Base-by-base conservation (phyloP, 1,140 invertebrate genomes). In the Anadara kagoshimensis region DNA sequence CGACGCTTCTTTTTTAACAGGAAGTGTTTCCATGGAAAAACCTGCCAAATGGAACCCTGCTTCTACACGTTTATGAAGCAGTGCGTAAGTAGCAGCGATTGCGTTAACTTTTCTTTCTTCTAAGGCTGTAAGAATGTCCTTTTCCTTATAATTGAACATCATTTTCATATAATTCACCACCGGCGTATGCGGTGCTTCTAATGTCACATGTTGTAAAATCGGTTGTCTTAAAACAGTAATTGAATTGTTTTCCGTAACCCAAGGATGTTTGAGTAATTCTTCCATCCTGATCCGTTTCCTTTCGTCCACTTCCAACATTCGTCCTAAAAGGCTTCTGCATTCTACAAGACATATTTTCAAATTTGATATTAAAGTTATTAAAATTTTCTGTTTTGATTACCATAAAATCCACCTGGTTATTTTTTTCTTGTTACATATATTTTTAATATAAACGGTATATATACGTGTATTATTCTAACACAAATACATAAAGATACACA, bases 131-230 rank as follows among this genome's bases (percentile, higher is more conserved):
- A 83, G 67, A 43, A 85, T 68, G 26, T 85, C 83, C 64, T 75
- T 80, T 57, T 85, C 81, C n/a, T 67, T 73, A 56, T 83, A 82
- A 41, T 78, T 71, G 66, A 79, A 83, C 58, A 79, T 76, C 22
- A 76, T 77, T 53, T 76, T 75, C 79, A 85, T 83, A 61, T 83
- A 85, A 62, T 75, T 78, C 20, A 85, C 69, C 16, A 85, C 65
- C 11, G 66, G 29, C 16, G 69, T 68, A 59, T 85, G 78, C 18
- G 82, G 74, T 49, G 63, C 58, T 16, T 59, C 41, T 26, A 76
- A 69, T 18, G 67, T 69, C 11, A 80, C 53, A 36, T 83, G 72
- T 29, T 70, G 51, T 26, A 79, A 54, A 2, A 71, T 76, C 14
- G 76, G 76, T 26, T 74, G 71, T 20, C 79, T 69, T 26, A 69